These are phyloP conservation scores for Capitella teleta DNA, from an alignment of 1,140 invertebrate species.

Conservation along the genomic window DNA sequence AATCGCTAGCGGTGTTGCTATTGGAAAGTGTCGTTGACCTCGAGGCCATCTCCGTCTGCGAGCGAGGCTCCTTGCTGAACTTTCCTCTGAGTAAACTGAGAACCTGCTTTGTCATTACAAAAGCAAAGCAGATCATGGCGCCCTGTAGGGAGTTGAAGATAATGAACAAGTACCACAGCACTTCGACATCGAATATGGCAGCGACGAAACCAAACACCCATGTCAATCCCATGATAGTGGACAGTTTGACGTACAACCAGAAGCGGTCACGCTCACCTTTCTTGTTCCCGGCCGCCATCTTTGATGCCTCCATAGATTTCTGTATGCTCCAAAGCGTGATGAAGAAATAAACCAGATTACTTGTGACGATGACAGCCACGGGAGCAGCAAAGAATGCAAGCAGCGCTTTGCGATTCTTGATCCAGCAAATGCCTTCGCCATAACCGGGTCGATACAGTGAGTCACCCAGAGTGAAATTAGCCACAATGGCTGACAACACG, in stretches of 20 bases:
- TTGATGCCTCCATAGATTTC: conserved; percentile 38
- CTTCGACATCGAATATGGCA: conserved; percentile 9
- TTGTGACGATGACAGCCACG: conserved; percentile 22
- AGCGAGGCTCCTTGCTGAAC: too few species aligned
- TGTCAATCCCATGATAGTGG: conserved; percentile 31
- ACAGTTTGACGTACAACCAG: conserved; percentile 46
- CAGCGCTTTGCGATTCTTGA: conserved; percentile 20
- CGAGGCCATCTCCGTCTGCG: too few species aligned
- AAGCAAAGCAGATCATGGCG: conserved; percentile 18
- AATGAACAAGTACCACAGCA: conserved; percentile 20
- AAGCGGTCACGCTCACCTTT: conserved; percentile 19
- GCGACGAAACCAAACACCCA: conserved; percentile 32
- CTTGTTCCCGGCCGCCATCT: conserved; percentile 7
- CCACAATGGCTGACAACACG: too few species aligned
- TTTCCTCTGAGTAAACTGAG: conserved; percentile 9
- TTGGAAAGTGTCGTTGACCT: too few species aligned
- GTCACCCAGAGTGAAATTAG: too few species aligned
- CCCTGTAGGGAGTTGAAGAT: conserved; percentile 23
- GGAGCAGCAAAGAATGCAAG: conserved; percentile 31
- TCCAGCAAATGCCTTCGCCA: conserved; percentile 40
- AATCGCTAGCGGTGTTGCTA: too few species aligned
- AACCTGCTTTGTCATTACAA: conserved; percentile 16
- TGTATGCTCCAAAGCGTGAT: conserved; percentile 37
- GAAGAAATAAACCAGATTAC: conserved; percentile 26
- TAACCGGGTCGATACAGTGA: conserved; percentile 28